Conservation (phyloP, 2,797 vertebrate genomes). For the Echiichthys vipera region DNA sequence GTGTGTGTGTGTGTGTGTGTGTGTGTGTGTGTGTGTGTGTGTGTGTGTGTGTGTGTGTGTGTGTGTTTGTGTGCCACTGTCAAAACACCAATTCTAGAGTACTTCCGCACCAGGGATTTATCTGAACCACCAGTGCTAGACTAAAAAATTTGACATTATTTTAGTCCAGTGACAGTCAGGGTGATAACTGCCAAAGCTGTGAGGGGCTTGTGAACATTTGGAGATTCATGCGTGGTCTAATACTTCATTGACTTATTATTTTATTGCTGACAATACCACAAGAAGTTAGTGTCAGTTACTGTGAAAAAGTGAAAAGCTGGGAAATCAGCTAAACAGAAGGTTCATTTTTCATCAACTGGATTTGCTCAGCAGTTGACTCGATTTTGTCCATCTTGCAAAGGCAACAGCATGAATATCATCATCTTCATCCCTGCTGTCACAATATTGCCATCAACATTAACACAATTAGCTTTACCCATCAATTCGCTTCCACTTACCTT, state of each 20-base stretch:
- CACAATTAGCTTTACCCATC: constrained; percentile 9
- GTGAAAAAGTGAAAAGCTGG: constrained; percentile 3
- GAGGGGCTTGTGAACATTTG: constrained; percentile 37
- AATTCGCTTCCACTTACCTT: constrained; percentile 75
- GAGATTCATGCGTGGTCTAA: constrained; percentile 32
- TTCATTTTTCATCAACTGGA: not conserved
- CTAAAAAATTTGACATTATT: constrained; percentile 41
- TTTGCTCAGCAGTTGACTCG: not conserved
- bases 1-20: not conserved
- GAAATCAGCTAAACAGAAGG: not conserved
- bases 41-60: too few relatives aligned
- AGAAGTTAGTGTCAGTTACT: constrained; percentile 13
- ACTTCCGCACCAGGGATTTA: too few relatives aligned
- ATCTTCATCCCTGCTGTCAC: constrained; percentile 5
- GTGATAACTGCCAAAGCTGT: constrained; percentile 45
- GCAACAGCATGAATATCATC: constrained; percentile 1
- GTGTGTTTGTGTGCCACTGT: constrained; percentile 26
- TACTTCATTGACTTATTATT: constrained; percentile 28
- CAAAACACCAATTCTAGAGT: constrained; percentile 34
- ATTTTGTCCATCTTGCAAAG: not conserved
- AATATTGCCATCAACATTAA: constrained; percentile 14
- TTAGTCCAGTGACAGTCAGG: constrained; percentile 28
- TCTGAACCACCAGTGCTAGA: constrained; percentile 18
- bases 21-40: too few relatives aligned
- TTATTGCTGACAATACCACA: constrained; percentile 33